A percentile compares a stretch with the other conserved stretches of the same genome.
phyloP scores from a whole-genome alignment of 2,797 vertebrate genomes.

The Microctenopoma stevenorrisi region DNA sequence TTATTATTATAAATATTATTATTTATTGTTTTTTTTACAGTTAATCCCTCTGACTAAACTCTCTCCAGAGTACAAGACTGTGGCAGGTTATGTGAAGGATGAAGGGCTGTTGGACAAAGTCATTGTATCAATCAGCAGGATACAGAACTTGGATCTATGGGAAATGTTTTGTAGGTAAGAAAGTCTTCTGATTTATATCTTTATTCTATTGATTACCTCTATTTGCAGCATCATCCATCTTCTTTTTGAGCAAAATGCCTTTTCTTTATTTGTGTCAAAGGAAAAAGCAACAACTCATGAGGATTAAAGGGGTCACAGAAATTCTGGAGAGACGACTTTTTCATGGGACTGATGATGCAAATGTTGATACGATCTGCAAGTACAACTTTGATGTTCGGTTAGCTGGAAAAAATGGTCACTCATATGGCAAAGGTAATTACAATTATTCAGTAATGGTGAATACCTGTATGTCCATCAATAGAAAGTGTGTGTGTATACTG shows the following conservation, averaged over 20 bases:
- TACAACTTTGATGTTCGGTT: conserved; percentile 91
- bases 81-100: conserved; percentile 79
- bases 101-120: conserved; percentile 75
- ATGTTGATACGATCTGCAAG: conserved; percentile 88
- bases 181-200: background rate
- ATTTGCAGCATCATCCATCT: fast-evolving
- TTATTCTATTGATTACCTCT: fast-evolving
- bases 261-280: conserved; percentile 66
- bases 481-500: background rate
- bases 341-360: conserved; percentile 86
- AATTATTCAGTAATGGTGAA: no score
- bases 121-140: conserved; percentile 86
- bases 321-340: conserved; percentile 88
- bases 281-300: conserved; percentile 89
- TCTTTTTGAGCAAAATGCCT: background rate
- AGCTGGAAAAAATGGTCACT: conserved; percentile 72
- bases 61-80: conserved; percentile 84
- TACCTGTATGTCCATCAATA: background rate
- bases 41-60: conserved; percentile 80
- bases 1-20: no score
- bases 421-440: conserved; percentile 86
- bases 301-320: conserved; percentile 77
- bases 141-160: conserved; percentile 92
- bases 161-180: conserved; percentile 89
- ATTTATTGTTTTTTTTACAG: conserved; percentile 66